Base-by-base conservation (phyloP, 2,113 vertebrate genomes). In the Corythoichthys haematopterus region DNA sequence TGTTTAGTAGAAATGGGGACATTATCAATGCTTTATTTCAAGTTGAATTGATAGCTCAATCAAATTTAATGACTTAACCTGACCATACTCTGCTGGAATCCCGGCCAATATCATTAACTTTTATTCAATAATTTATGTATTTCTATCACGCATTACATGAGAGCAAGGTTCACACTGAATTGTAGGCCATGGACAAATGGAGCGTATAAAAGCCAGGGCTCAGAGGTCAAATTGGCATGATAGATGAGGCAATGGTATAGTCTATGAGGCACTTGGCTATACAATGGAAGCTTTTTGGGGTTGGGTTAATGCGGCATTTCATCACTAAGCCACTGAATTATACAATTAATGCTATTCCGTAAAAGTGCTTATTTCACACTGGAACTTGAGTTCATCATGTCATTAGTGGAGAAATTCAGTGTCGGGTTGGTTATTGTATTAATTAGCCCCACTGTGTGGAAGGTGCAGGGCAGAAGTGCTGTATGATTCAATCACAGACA, bases 171-270 rank as follows among this genome's bases (percentile, higher is more conserved):
- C 58, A n/a, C 37, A 43, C 15, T 43, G 58, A 40, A 8, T 40
- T 40, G 58, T 10, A 43, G 16, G 58, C 38, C 58, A 38, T 20
- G 58, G 58, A 13, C 38, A 61, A 61, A 43, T 61, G 58, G 58
- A 61, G 58, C 58, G n/a, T 61, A 61, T 61, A 20, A 61, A 61
- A 20, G 58, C 9, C n/a, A 1, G n/a, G 40, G 38, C 16, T 61
- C 38, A 11, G 58, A 33, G 38, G 58, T 61, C 38, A 61, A 43
- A 61, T 11, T 12, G 13, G 33, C 35, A 57, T 15, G n/a, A 62
- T 46, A 6, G 5, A 46, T 28, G 60, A 46, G 43, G 13, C 33
- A 4, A 33, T 14, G 55, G 33, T 36, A 36, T 36, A 33, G 1
- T 55, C 1, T 55, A 57, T 36, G 35, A 14, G 13, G 14, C 55